Evolutionary conservation across 2,113 vertebrate species (phyloP).

Genomic region (Plotosus lineatus): DNA sequence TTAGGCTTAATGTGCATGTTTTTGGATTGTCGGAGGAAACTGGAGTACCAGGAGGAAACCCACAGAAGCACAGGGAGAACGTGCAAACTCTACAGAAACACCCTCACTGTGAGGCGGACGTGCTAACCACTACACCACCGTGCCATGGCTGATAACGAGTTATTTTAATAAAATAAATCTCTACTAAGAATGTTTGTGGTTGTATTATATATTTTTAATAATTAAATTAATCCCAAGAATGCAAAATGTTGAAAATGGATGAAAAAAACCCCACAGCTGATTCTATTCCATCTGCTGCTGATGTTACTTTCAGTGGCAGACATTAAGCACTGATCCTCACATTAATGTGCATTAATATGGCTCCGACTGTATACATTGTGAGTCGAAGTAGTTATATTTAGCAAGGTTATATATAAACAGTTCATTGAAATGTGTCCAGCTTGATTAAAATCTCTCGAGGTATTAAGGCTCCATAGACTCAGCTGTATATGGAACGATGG

Average conservation of each 20-base stretch:
- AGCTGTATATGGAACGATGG: no score
- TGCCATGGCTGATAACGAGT: neutral
- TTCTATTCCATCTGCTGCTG: neutral
- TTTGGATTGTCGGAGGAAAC: no score
- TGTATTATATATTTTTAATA: neutral
- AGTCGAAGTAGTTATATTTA: neutral
- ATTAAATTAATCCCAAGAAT: neutral
- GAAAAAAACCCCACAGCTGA: neutral
- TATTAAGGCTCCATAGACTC: no score
- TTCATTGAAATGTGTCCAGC: neutral
- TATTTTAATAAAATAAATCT: neutral
- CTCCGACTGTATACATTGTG: neutral
- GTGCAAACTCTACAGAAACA: no score
- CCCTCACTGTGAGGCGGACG: no score
- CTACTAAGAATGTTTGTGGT: neutral
- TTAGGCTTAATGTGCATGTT: no score
- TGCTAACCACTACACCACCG: no score
- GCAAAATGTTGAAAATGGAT: neutral
- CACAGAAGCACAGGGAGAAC: no score
- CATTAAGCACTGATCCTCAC: neutral
- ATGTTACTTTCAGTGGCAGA: neutral
- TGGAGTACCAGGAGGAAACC: no score
- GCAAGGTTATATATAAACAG: neutral
- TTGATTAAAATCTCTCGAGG: no score
- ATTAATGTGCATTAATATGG: neutral